Evolutionary conservation across 2,888 invertebrate genomes (phyloP).

Genomic region (Corbicula japonica): DNA sequence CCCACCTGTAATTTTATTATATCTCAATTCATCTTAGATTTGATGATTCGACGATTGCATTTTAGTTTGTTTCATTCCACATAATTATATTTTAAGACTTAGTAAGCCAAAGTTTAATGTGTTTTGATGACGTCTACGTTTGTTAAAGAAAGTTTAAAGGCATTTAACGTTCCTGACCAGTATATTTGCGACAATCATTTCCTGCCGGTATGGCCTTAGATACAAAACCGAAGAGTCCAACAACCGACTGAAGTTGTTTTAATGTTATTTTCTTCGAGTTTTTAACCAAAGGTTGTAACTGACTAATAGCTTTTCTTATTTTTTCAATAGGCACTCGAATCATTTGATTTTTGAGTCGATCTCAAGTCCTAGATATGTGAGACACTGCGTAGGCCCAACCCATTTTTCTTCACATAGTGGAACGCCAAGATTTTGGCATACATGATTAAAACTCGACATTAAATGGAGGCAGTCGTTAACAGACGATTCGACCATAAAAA

Average conservation of each 20-base stretch:
- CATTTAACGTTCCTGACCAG: too few species aligned
- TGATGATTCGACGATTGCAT: too few species aligned
- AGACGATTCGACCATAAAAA: background rate
- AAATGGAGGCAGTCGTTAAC: conserved; percentile 15
- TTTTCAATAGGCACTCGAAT: conserved; percentile 28
- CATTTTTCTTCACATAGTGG: conserved; percentile 35
- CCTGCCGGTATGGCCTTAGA: conserved; percentile 30
- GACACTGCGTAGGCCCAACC: conserved; percentile 8
- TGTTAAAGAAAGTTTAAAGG: too few species aligned
- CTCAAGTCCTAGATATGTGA: conserved; percentile 37
- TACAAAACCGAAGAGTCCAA: conserved; percentile 29
- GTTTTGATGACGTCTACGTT: too few species aligned
- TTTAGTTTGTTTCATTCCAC: too few species aligned
- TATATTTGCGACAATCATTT: too few species aligned
- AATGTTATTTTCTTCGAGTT: conserved; percentile 10
- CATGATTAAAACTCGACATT: conserved; percentile 23
- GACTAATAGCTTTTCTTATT: background rate
- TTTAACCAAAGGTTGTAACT: conserved; percentile 2
- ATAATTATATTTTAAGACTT: too few species aligned
- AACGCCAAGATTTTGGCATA: conserved; percentile 25
- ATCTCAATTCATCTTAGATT: too few species aligned
- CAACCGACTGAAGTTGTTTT: conserved; percentile 23
- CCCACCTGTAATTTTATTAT: too few species aligned
- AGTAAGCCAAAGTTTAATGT: too few species aligned
- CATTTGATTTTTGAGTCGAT: conserved; percentile 16